These are phyloP conservation scores for Gryllus longicercus DNA, from an alignment of 2,888 invertebrate species.

Conservation along the genomic window DNA sequence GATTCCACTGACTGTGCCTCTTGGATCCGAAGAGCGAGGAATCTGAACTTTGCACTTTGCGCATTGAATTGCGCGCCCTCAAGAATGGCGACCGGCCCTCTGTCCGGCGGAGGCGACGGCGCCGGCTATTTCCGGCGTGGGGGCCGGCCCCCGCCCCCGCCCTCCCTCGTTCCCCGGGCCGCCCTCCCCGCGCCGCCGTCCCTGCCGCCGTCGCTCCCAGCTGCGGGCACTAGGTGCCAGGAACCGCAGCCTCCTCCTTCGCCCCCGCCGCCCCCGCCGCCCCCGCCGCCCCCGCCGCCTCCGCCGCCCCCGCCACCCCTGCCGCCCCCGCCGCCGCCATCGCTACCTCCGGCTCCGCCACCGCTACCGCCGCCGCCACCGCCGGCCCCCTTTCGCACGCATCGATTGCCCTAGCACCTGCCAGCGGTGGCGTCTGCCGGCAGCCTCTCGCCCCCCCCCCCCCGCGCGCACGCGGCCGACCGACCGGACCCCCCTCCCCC, in stretches of 20 bases:
- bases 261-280: too few relatives aligned
- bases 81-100: neutral
- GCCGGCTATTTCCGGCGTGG: slow-evolving; percentile 3
- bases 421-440: neutral
- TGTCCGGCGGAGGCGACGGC: neutral
- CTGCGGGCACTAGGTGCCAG: too few relatives aligned
- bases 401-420: slow-evolving; percentile 20
- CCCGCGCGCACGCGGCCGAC: neutral
- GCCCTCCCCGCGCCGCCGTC: too few relatives aligned
- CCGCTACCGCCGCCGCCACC: neutral
- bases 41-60: neutral
- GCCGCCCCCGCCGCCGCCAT: neutral
- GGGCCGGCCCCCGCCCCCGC: neutral
- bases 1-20: neutral
- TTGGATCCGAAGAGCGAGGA: neutral
- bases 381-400: neutral
- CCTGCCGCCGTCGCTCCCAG: fast-evolving
- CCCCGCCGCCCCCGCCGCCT: neutral
- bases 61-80: neutral
- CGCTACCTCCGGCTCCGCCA: neutral
- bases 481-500: neutral
- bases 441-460: neutral
- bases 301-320: neutral
- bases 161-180: too few relatives aligned
- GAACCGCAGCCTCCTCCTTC: too few relatives aligned